Base-by-base conservation (phyloP, 2,888 invertebrate species). In the Patella pellucida region DNA sequence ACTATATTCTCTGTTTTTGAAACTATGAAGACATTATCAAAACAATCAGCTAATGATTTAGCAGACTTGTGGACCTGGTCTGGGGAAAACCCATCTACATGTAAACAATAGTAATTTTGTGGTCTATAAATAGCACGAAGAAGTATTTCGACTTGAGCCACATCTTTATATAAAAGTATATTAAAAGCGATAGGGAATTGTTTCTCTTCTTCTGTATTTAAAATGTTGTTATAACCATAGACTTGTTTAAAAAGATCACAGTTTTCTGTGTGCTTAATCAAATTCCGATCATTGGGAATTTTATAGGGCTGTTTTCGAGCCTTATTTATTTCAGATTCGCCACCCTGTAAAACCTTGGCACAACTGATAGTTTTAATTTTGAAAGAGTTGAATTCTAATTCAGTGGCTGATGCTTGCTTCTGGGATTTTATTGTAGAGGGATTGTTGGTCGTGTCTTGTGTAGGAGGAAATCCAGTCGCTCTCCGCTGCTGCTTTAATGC, bases 91-190 rank as follows among this genome's bases (percentile, higher is more conserved):
- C 76, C 79, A 76, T 91, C 91, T 2, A 90, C 84, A 78, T 90
- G 90, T n/a, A 90, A 77, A 77, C 90, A 90, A 78, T 88, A 90
- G 15, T 82, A 70, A 78, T 90, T 90, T 23, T 88, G 86, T 1
- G 89, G 88, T 67, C 85, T 79, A 73, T 90, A 90, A 27, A 90
- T 85, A 5, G 86, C 82, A 27, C 85, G 77, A 23, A 90, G 76
- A 7, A 90, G 79, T 27, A 84, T 75, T 72, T 87, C 89, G 2
- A 86, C 82, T 76, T 90, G 88, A 51, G 83, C 83, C 0, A 85
- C 80, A 19, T 89, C 84, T 74, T 85, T 84, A 74, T 89, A 87
- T 50, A 89, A 75, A 1, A 90, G 69, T 31, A 90, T 85, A 73
- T 85, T 88, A 73, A 82, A 90, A 0, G 90, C 89, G 7, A 90